Evolutionary conservation across 2,888 invertebrate species (phyloP), one percentile per base, ranked within the genome.

Genomic region (Monochamus alternatus): DNA sequence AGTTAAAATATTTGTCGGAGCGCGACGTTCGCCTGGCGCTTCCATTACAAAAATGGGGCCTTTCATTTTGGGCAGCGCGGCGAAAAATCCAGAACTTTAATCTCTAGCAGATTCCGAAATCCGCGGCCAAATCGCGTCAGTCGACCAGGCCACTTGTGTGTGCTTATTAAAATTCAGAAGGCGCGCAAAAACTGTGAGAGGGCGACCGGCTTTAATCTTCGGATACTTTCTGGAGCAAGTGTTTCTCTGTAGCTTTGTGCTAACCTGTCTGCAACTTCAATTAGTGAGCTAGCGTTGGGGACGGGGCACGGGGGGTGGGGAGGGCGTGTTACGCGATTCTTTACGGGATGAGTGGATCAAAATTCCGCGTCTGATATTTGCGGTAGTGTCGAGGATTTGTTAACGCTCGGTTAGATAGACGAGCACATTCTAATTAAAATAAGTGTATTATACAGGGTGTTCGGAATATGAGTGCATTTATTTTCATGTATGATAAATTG

Each of bases 221-320:
- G 76, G 81, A 83, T 82, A 83, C 84, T 83, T 81, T 82, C 80
- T 78, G 78, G 78, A 80, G 81, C 84, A 83, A 83, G 84, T 83
- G 84, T 83, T 84, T 82, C 81, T 81, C 81, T 79, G 8, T 76
- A 79, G 81, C 82, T 80, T 81, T 81, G 81, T 82, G 80, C 81
- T 81, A 82, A 81, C 84, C 80, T 83, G 84, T 85, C 85, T 60
- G 60, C 8, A 30, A 31, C 32, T 30, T 60, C 60, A 60, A 60
- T 60, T 32, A 60, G 31, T 60, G 47, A 38, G 38, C 38, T 9
- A 0, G 47, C 47, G 10, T 10, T 10, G 47, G 9, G 9, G 47
- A 9, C 12, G 10, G 7, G 5, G 9, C 44, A 44, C 44, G 9
- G 47, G 47, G 47, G 38, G 38, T 5, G 38, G 38, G 38, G 38